Conservation (phyloP, 1,140 invertebrate genomes). For the Cherax quadricarinatus region DNA sequence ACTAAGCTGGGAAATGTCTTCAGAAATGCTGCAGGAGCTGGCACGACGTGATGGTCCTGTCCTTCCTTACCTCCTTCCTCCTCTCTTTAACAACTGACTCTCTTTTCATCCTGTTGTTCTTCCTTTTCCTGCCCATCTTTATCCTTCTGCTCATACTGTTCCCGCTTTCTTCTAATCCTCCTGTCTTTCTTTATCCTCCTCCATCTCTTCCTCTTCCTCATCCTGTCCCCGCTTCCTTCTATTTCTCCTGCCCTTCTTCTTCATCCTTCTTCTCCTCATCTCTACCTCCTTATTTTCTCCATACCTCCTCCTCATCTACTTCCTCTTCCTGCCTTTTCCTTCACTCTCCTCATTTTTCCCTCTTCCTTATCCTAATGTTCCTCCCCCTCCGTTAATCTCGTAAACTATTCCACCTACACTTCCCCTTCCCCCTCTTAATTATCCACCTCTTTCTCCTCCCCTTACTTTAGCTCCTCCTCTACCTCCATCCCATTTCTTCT, state of each 20-base stretch:
- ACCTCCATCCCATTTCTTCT: too few species aligned
- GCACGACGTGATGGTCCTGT: background rate
- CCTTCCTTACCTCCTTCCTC: background rate
- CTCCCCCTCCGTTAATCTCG: too few species aligned
- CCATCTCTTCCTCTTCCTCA: background rate
- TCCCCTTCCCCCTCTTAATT: too few species aligned
- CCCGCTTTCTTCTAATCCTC: background rate
- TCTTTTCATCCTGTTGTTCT: background rate
- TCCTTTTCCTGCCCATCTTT: background rate
- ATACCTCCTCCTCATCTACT: too few species aligned
- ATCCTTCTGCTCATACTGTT: too few species aligned
- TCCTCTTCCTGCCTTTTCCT: background rate
- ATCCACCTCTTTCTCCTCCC: too few species aligned
- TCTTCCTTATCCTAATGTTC: background rate
- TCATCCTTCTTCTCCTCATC: too few species aligned
- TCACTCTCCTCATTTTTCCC: background rate
- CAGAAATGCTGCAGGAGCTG: background rate
- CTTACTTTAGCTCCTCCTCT: too few species aligned
- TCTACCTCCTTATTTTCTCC: too few species aligned
- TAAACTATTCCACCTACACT: too few species aligned
- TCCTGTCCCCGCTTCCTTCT: background rate
- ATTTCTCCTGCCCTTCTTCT: too few species aligned
- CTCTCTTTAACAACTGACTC: background rate
- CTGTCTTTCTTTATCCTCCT: background rate
- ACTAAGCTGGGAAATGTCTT: conserved; percentile 30